Evolutionary conservation across 2,888 invertebrate genomes (phyloP), one percentile per base, ranked within the genome.

Genomic region (Epistrophe eligans): DNA sequence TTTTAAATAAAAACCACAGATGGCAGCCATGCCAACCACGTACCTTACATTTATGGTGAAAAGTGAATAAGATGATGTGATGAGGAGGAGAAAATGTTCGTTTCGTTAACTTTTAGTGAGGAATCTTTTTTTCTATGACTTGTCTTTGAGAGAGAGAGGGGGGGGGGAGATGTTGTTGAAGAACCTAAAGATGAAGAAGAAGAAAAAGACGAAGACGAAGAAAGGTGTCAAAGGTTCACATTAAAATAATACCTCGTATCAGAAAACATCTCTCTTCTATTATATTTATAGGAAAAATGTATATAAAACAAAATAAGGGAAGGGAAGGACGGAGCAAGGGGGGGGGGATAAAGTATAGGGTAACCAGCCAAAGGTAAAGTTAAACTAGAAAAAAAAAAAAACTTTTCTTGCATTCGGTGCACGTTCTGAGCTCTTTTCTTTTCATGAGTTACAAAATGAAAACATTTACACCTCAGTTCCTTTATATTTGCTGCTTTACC

Each of bases 211-310:
- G 17, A 60, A 13, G 19, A 60, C 5, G 50, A 35, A 71, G 79
- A 62, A 67, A 87, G 83, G 87, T 87, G 87, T 83, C 87, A 82
- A 87, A 87, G 87, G 83, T 87, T 83, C 76, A 38, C 87, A 87
- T 87, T 87, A 87, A 87, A 87, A 87, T 87, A 87, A 87, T 87
- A 87, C 79, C 83, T 87, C 83, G 87, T 87, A 87, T 87, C 87
- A 87, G 74, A 77, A 67, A 79, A 87, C 79, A 87, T 79, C 83
- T 87, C 79, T 76, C 43, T 38, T 72, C 40, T 57, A 74, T 50
- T 50, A 52, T 71, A 73, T 57, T 40, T 32, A 40, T 38, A 62
- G 8, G 10, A 55, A 55, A 55, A 55, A 15, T 28, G 15, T 28
- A 4, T 32, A 58, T 10, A 66, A 64, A 57, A 35, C 40, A 17